Conservation (phyloP, 2,113 vertebrate species). For the Leucopsar rothschildi region DNA sequence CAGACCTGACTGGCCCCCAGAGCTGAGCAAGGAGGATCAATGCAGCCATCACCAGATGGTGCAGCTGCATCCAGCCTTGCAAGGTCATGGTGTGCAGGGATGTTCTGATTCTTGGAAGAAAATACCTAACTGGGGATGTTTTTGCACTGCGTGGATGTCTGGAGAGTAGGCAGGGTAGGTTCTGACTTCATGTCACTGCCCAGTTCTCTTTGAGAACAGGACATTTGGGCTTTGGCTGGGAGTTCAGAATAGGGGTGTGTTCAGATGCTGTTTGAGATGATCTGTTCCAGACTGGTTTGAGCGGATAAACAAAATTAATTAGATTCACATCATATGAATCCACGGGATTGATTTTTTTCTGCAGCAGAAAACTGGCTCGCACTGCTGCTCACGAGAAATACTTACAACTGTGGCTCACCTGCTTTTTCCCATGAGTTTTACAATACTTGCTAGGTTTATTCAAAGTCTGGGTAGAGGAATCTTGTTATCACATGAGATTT, state of each 20-base stretch:
- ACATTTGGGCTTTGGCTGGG: background rate
- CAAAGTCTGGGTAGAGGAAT: background rate
- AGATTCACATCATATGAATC: background rate
- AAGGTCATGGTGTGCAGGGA: background rate
- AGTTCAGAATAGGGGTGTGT: background rate
- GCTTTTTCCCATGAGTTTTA: background rate
- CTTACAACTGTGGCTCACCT: background rate
- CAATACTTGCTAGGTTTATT: background rate
- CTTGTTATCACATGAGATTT: background rate
- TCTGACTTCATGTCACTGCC: background rate
- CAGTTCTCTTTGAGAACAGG: background rate
- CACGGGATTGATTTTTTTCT: constrained; percentile 13
- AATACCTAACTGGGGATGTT: background rate
- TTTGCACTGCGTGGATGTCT: background rate
- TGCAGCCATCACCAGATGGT: constrained; percentile 43
- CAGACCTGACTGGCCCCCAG: background rate
- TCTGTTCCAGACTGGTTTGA: constrained; percentile 24
- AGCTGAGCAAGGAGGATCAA: background rate
- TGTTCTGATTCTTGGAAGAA: background rate
- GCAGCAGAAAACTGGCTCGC: background rate
- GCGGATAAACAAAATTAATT: constrained; percentile 37
- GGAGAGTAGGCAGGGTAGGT: background rate
- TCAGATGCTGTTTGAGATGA: constrained; percentile 3
- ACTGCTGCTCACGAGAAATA: background rate
- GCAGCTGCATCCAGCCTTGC: constrained; percentile 22